phyloP scores from a whole-genome alignment of 2,888 invertebrate genomes.

The Vandiemenella viatica region DNA sequence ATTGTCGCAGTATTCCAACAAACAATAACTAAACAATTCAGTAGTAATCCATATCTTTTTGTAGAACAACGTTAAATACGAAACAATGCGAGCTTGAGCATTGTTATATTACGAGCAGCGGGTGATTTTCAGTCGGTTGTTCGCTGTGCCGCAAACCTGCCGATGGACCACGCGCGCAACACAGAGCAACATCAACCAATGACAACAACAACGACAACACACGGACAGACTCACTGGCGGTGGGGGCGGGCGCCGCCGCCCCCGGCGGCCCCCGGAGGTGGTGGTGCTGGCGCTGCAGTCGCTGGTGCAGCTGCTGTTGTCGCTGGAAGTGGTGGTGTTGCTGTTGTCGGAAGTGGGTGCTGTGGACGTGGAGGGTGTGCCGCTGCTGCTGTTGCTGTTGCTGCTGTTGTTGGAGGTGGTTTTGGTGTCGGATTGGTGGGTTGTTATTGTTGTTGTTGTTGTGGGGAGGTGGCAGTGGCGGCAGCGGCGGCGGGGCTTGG shows the following conservation, averaged over 20 bases:
- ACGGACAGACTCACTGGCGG: background rate
- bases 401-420: constrained; percentile 29
- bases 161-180: no score
- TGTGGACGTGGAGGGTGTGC: constrained; percentile 22
- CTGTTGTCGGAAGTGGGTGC: constrained; percentile 22
- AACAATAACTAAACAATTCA: no score
- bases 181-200: no score
- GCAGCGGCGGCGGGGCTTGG: constrained; percentile 27
- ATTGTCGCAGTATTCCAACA: no score
- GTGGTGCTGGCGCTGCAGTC: constrained; percentile 35
- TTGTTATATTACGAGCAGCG: no score
- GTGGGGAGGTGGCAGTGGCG: constrained; percentile 25
- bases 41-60: no score
- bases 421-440: constrained; percentile 36
- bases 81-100: no score
- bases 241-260: background rate
- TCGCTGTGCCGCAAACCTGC: no score
- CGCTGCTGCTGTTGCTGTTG: constrained; percentile 24
- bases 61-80: no score
- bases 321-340: constrained; percentile 24
- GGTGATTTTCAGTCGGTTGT: no score
- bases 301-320: constrained; percentile 30
- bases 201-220: no score
- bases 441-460: constrained; percentile 30
- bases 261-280: constrained; percentile 33